phyloP scores from a whole-genome alignment of 2,888 invertebrate genomes.

The Acleris holmiana region DNA sequence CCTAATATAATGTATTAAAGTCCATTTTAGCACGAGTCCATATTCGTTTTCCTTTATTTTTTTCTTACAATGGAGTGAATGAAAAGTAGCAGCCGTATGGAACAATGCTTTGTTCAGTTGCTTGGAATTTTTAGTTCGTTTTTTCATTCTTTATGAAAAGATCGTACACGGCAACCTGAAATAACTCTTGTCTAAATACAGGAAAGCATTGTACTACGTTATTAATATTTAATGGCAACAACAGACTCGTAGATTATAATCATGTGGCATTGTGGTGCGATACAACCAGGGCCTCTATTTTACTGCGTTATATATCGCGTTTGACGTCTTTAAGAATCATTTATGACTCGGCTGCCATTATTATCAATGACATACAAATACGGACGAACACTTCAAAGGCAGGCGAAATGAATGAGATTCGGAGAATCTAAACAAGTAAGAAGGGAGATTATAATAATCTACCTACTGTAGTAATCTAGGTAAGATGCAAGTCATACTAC shows the following conservation, averaged over 20 bases:
- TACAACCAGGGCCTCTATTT: too few relatives aligned
- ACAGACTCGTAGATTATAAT: not conserved
- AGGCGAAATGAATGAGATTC: too few relatives aligned
- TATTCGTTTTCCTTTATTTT: slow-evolving; percentile 24
- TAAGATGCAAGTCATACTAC: too few relatives aligned
- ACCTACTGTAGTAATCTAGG: too few relatives aligned
- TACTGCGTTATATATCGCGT: too few relatives aligned
- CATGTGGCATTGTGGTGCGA: too few relatives aligned
- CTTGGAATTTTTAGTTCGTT: slow-evolving; percentile 37
- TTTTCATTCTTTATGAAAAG: slow-evolving; percentile 24
- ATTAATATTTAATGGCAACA: not conserved
- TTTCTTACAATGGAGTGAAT: slow-evolving; percentile 45
- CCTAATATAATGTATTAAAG: slow-evolving; percentile 20
- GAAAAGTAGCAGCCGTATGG: slow-evolving; percentile 44
- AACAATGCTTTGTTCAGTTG: slow-evolving; percentile 50
- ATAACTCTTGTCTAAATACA: slow-evolving; percentile 12
- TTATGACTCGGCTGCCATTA: too few relatives aligned
- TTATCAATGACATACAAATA: too few relatives aligned
- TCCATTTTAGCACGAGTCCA: slow-evolving; percentile 16
- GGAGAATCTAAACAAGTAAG: too few relatives aligned
- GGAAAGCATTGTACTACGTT: not conserved
- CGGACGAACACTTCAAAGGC: too few relatives aligned
- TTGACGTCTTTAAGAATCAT: too few relatives aligned
- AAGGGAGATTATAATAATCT: too few relatives aligned
- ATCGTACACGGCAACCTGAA: slow-evolving; percentile 28